phyloP scores from a whole-genome alignment of 2,113 vertebrate genomes.

The Atractosteus spatula region DNA sequence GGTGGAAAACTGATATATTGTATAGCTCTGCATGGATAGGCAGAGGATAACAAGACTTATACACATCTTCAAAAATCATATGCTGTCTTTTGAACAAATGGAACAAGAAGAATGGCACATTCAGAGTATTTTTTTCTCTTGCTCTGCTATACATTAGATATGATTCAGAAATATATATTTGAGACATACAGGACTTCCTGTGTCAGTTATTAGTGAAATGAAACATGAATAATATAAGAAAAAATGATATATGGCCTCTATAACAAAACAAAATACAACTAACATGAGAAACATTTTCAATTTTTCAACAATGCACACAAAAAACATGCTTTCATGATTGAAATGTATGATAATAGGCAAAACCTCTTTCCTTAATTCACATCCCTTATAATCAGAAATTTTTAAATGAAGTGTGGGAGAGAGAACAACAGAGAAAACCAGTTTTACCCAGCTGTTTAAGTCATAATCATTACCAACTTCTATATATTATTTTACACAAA shows the following conservation, averaged over 20 bases:
- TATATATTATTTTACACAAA: too few species aligned
- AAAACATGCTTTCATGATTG: too few species aligned
- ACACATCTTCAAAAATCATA: not conserved
- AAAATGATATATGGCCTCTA: not conserved
- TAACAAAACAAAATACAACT: not conserved
- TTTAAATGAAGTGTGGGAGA: too few species aligned
- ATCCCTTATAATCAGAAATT: too few species aligned
- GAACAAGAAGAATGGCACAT: not conserved
- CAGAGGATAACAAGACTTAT: not conserved
- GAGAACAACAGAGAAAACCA: too few species aligned
- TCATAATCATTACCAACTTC: too few species aligned
- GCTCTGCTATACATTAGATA: not conserved
- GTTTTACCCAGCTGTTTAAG: too few species aligned
- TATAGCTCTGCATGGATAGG: conserved; percentile 3
- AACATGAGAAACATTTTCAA: not conserved
- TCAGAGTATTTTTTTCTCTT: not conserved
- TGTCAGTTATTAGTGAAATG: not conserved
- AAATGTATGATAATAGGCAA: too few species aligned
- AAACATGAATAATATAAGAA: not conserved
- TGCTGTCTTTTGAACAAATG: not conserved
- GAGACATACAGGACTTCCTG: not conserved
- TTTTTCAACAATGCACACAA: too few species aligned
- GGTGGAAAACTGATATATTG: not conserved
- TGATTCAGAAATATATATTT: not conserved
- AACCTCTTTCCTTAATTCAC: too few species aligned